A percentile compares a stretch with the other conserved stretches of the same genome.
Conservation (phyloP, 2,797 vertebrate species). For the Pangasius djambal region DNA sequence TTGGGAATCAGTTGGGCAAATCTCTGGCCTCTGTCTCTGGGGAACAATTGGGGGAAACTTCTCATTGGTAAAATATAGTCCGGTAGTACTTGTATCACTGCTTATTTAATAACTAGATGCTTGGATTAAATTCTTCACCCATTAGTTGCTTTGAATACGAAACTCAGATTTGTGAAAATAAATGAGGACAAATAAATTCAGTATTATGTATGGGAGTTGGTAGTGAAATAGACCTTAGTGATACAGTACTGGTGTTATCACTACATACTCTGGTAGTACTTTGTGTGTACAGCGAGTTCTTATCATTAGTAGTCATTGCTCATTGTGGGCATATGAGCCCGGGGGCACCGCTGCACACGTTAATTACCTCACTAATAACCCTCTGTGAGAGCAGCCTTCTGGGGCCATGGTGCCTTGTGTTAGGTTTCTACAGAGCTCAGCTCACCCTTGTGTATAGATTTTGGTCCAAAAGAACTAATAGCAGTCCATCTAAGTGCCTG, state of each 20-base stretch:
- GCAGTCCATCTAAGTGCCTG: constrained; percentile 17
- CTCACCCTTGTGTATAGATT: constrained; percentile 15
- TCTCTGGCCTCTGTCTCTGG: not conserved
- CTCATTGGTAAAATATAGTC: not conserved
- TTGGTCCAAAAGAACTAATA: constrained; percentile 20
- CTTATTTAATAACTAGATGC: not conserved
- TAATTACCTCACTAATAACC: constrained; percentile 82
- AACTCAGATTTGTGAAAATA: not conserved
- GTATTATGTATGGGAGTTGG: not conserved
- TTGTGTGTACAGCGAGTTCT: constrained; percentile 45
- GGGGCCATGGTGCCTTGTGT: constrained; percentile 48
- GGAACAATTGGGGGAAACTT: not conserved
- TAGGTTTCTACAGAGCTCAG: not conserved
- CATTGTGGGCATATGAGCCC: constrained; percentile 66
- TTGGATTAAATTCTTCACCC: not conserved
- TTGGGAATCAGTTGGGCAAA: no score
- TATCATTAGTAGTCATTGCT: constrained; percentile 72
- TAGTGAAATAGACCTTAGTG: not conserved
- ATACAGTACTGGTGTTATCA: not conserved
- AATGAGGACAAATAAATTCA: not conserved
- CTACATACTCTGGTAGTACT: constrained; percentile 22
- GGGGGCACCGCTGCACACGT: constrained; percentile 68
- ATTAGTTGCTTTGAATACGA: not conserved
- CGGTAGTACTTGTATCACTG: not conserved
- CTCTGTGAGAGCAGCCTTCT: constrained; percentile 67